Base-by-base conservation (phyloP, 1,140 invertebrate genomes). In the Prorops nasuta region DNA sequence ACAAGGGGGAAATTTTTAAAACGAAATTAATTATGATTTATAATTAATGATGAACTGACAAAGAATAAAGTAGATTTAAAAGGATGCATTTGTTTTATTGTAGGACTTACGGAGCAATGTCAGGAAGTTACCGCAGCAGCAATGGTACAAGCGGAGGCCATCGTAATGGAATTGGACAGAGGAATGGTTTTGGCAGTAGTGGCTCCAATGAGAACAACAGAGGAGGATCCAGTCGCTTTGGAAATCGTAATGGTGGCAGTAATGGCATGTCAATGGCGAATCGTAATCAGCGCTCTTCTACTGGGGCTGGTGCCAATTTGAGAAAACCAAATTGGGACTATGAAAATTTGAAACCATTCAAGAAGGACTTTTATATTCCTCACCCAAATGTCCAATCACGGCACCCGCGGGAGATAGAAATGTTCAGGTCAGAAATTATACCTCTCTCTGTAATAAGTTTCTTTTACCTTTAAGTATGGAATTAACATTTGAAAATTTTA, bases 361-460 rank as follows among this genome's bases (percentile, higher is more conserved):
- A 96, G 68, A 98, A 98, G 78, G 87, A 96, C 73, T 97, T 98
- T 60, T 98, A 97, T 69, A 81, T 87, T 37, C 91, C 94, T 58
- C 87, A 91, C 66, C 82, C 86, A 3, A 81, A 81, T 63, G 87
- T 94, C 2, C 66, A 84, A 0, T 82, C 79, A 44, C 83, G 89
- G 59, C 83, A 86, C 17, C 79, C 84, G 16, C 82, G 83, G 57
- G 92, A 96, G 65, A 83, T 95, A 14, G 85, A 91, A 49, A 75
- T 81, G 18, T 96, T 84, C 67, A 28, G 24, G 24, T 28, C 4
- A 28, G 10, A 6, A 6, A 6, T 28, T 28, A n/a, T n/a, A n/a
- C n/a, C n/a, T n/a, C n/a, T n/a, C n/a, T n/a, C n/a, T n/a, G n/a
- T n/a, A n/a, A n/a, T n/a, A 28, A 28, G 10, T 28, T 28, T 28